A percentile compares a stretch with the other conserved stretches of the same genome.
Evolutionary conservation across 30 jellyfish, hydroid and myxozoan species (phyloP).

Genomic region (Chironex yamaguchii): DNA sequence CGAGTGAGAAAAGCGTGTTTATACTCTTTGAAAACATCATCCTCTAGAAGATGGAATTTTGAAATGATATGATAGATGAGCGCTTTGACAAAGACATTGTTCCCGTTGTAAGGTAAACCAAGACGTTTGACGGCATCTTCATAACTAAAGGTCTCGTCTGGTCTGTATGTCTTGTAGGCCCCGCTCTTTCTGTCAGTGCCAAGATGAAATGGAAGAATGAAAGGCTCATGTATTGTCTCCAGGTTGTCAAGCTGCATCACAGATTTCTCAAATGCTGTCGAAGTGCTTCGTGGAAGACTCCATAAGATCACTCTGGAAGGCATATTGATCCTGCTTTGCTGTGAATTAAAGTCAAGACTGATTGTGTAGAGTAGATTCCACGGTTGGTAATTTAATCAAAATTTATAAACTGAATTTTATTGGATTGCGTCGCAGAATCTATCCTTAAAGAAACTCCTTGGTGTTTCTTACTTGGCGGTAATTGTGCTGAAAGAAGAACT

Average conservation of each 20-base stretch:
- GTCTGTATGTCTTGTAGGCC: constrained; percentile 45
- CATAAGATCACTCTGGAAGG: too few relatives aligned
- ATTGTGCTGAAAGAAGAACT: too few relatives aligned
- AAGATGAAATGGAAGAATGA: constrained; percentile 74
- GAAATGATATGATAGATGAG: constrained; percentile 82
- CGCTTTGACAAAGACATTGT: constrained; percentile 82
- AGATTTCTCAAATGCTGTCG: constrained; percentile 96
- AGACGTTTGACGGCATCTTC: constrained; percentile 42
- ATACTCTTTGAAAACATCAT: constrained; percentile 50
- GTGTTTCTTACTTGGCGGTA: too few relatives aligned
- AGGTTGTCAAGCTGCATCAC: constrained; percentile 84
- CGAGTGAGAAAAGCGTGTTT: constrained; percentile 91
- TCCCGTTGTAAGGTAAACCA: constrained; percentile 78
- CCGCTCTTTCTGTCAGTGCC: constrained; percentile 96
- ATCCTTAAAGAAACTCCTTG: too few relatives aligned
- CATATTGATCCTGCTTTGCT: too few relatives aligned
- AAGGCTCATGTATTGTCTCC: constrained; percentile 93
- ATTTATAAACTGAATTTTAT: too few relatives aligned
- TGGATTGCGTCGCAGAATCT: too few relatives aligned
- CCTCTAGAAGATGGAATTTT: constrained; percentile 58
- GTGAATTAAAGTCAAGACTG: too few relatives aligned
- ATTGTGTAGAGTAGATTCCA: too few relatives aligned
- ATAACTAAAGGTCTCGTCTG: constrained; percentile 34
- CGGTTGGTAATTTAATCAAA: too few relatives aligned
- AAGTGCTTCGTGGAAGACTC: constrained; percentile 95